phyloP scores from a whole-genome alignment of 2,797 vertebrate genomes.

The Pempheris klunzingeri region DNA sequence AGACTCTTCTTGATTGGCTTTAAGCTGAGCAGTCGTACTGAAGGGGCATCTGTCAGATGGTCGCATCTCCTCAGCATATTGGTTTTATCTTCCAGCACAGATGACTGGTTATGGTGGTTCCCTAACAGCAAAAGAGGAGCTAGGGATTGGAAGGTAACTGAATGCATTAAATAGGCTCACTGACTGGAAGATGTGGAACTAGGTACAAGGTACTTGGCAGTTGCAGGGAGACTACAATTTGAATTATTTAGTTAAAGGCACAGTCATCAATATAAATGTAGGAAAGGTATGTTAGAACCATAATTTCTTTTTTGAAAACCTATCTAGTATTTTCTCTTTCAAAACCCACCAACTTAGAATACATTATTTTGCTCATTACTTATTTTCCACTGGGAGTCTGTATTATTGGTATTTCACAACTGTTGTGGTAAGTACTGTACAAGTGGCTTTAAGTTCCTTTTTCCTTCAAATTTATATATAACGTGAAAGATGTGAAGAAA shows the following conservation, averaged over 20 bases:
- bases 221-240: conserved; percentile 45
- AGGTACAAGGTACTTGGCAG: conserved; percentile 58
- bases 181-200: conserved; percentile 52
- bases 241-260: conserved; percentile 58
- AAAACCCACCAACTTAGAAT: conserved; percentile 2
- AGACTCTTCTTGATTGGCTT: conserved; percentile 75
- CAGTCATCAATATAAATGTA: conserved; percentile 38
- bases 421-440: not conserved
- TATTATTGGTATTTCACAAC: not conserved
- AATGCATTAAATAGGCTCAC: conserved; percentile 53
- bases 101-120: conserved; percentile 57
- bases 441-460: not conserved
- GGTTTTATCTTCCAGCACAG: conserved; percentile 59
- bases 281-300: conserved; percentile 10
- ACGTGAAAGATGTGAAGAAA: no score
- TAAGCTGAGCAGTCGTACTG: conserved; percentile 62
- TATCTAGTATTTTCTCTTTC: not conserved
- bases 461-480: no score
- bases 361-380: not conserved
- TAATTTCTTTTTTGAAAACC: not conserved
- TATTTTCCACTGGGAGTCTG: not conserved
- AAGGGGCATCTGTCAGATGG: conserved; percentile 71
- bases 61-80: conserved; percentile 53
- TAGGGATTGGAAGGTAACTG: conserved; percentile 32
- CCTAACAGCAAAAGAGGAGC: conserved; percentile 52